Percentiles rank a stretch among this genome's conserved stretches.
Conservation (phyloP, 92 coral and sea anemone genomes). For the Paramuricea clavata region DNA sequence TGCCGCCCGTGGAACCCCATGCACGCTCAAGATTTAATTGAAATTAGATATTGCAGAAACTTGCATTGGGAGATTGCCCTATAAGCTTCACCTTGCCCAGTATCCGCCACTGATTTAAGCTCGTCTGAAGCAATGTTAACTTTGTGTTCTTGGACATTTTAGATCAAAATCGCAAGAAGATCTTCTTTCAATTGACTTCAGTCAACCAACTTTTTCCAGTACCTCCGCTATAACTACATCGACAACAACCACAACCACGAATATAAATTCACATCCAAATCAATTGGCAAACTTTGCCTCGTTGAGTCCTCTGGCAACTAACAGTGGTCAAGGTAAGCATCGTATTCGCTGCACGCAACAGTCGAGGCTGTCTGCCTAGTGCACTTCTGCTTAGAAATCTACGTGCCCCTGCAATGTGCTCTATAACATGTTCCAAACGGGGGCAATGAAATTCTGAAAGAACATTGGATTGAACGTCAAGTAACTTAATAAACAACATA, state of each 20-base stretch:
- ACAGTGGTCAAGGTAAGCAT: slow-evolving; percentile 33
- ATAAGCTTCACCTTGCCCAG: no score
- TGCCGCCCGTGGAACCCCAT: no score
- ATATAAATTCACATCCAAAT: slow-evolving; percentile 3
- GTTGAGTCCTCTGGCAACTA: slow-evolving; percentile 2
- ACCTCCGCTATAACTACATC: neutral
- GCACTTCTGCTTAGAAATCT: no score
- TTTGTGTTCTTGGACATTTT: neutral
- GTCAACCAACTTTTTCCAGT: slow-evolving; percentile 53
- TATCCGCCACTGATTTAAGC: no score
- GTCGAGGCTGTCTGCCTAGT: no score
- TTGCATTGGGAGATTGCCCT: no score
- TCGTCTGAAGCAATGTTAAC: neutral
- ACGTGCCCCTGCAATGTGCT: neutral
- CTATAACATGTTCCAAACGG: no score
- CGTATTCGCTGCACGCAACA: neutral
- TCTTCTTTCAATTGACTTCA: slow-evolving; percentile 80
- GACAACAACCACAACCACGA: neutral
- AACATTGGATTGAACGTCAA: no score
- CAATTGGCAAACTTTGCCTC: neutral
- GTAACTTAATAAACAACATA: no score
- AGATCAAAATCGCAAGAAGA: slow-evolving; percentile 90
- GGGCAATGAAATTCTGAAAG: no score
- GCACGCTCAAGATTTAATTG: no score
- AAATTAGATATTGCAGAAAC: no score